Percentiles rank a stretch among this genome's conserved stretches.
phyloP scores from a whole-genome alignment of 2,113 vertebrate genomes.

The Phalacrocorax pelagicus region DNA sequence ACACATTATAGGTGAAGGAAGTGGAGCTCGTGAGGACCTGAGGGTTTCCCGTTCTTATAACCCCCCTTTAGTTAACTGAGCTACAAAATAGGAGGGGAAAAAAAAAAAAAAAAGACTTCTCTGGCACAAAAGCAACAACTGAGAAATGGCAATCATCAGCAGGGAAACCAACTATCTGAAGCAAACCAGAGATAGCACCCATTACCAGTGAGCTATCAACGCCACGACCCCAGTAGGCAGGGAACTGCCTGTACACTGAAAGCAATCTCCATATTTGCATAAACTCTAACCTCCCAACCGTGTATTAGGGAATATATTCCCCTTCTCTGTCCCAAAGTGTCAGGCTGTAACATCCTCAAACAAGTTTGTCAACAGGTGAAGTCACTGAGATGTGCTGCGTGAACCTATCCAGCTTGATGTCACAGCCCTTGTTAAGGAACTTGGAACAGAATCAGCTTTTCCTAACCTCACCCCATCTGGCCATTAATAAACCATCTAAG shows the following conservation, averaged over 20 bases:
- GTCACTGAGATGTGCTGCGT: neutral
- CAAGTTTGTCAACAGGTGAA: neutral
- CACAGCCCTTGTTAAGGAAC: neutral
- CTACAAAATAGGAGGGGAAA: neutral
- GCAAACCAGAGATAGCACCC: neutral
- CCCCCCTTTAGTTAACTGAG: neutral
- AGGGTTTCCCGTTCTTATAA: neutral
- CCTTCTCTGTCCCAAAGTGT: neutral
- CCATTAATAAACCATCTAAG: neutral
- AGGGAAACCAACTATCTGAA: neutral
- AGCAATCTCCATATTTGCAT: neutral
- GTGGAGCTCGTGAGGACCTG: neutral
- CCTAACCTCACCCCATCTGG: neutral
- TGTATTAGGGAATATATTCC: neutral
- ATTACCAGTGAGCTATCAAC: neutral
- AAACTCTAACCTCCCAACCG: neutral
- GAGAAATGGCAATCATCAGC: neutral
- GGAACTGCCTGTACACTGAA: neutral
- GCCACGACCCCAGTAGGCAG: neutral
- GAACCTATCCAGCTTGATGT: neutral
- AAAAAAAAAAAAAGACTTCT: neutral
- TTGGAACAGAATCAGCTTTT: neutral
- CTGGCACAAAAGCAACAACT: neutral
- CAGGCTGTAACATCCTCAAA: neutral
- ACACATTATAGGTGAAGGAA: accelerated